Conservation (phyloP, 1,140 invertebrate genomes). For the Acromyrmex charruanus region DNA sequence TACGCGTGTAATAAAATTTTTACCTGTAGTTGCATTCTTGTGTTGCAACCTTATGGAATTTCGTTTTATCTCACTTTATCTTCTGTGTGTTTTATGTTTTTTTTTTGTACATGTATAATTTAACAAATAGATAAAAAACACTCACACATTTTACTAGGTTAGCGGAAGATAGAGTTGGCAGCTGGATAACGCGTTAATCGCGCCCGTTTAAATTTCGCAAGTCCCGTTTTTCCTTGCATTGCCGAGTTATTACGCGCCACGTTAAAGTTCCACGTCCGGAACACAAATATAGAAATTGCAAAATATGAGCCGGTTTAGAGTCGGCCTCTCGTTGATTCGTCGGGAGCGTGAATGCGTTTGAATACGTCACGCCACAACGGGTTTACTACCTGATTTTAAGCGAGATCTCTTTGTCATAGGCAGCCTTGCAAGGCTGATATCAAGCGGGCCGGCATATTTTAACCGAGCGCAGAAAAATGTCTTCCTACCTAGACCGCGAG, state of each 20-base stretch:
- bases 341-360: slow-evolving; percentile 23
- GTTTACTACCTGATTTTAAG: slow-evolving; percentile 66
- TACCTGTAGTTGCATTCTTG: neutral
- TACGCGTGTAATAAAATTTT: slow-evolving; percentile 7
- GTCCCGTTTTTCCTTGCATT: neutral
- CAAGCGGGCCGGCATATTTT: slow-evolving; percentile 64
- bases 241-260: slow-evolving; percentile 46
- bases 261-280: neutral
- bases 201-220: slow-evolving; percentile 40
- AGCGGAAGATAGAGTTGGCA: neutral
- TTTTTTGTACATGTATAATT: neutral
- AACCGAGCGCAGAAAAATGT: slow-evolving; percentile 65
- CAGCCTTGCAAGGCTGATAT: slow-evolving; percentile 75
- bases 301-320: slow-evolving; percentile 49
- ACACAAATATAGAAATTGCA: slow-evolving; percentile 56
- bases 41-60: neutral
- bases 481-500: slow-evolving; percentile 37
- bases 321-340: slow-evolving; percentile 58
- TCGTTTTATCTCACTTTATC: neutral
- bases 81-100: neutral
- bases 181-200: slow-evolving; percentile 23
- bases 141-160: neutral
- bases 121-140: neutral
- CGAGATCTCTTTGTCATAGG: slow-evolving; percentile 71
- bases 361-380: slow-evolving; percentile 65